Conservation (phyloP, 1,140 invertebrate species). For the Xylocopa sonorina region DNA sequence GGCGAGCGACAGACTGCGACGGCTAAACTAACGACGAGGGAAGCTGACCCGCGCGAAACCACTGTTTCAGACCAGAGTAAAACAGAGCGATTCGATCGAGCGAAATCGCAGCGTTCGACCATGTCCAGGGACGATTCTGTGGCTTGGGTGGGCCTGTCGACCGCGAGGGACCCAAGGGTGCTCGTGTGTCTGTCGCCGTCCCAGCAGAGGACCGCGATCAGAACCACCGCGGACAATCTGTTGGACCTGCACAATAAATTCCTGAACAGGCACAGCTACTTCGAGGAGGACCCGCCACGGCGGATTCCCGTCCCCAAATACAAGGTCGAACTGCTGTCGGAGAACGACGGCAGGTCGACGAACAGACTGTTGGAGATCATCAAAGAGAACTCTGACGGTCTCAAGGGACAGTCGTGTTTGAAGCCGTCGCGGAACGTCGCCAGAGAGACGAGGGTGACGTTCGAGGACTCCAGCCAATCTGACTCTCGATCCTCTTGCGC, state of each 20-base stretch:
- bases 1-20: constrained; percentile 35
- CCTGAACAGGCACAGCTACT: constrained; percentile 84
- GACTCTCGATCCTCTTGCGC: not conserved
- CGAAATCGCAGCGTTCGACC: constrained; percentile 27
- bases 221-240: constrained; percentile 83
- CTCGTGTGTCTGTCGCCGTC: constrained; percentile 88
- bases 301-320: constrained; percentile 72
- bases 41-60: constrained; percentile 24
- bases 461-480: not conserved
- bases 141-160: constrained; percentile 84
- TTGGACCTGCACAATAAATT: constrained; percentile 87
- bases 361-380: constrained; percentile 83
- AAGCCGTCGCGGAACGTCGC: not conserved
- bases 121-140: constrained; percentile 65
- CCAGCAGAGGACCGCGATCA: constrained; percentile 83
- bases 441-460: not conserved
- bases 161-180: constrained; percentile 83
- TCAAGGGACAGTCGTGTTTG: not conserved
- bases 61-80: constrained; percentile 67
- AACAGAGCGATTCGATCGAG: constrained; percentile 60
- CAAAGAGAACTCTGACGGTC: constrained; percentile 76
- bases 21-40: constrained; percentile 42
- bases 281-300: constrained; percentile 76
- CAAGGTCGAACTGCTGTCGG: constrained; percentile 47
- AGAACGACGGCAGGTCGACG: constrained; percentile 41